Evolutionary conservation across 2,113 vertebrate genomes (phyloP), one percentile per base, ranked within the genome.

Genomic region (Oreochromis spilurus): DNA sequence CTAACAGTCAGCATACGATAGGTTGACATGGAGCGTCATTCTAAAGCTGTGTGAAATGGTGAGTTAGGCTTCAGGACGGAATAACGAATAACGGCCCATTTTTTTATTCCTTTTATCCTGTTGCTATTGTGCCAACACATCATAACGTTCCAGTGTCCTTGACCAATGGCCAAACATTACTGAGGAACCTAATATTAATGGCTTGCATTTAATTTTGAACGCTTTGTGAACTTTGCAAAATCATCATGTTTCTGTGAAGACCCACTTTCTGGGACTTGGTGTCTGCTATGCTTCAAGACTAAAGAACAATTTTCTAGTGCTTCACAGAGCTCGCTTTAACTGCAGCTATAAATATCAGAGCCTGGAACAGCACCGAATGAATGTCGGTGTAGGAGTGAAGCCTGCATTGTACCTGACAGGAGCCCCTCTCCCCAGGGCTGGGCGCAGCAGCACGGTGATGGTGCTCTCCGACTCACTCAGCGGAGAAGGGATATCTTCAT

Each of bases 401-500:
- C 21, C 36, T 80, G 78, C 75, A 29, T 86, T 58, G 72, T 95
- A 99, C 98, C 98, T 99, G 96, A 99, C 97, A 75, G 98, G 98
- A 53, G 98, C 98, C 5, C 98, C 98, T 6, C 98, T 96, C 78
- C 97, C 98, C 93, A 98, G 96, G 0, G 98, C 98, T 0, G 98
- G 98, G 89, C 97, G 97, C 95, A 99, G 96, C 75, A 99, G 96
- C 80, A 99, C 98, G 0, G 98, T 99, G 95, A 98, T 98, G 92
- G 98, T 99, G 91, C 96, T 98, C 95, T 99, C 98, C 0, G 98
- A 98, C 93, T 99, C 98, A 1, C 97, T 96, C 93, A 99, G 95
- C 0, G 97, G 97, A 0, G 98, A 97, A 0, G 97, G 98, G 93
- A 98, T 96, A 93, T 98, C 97, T 14, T 97, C 97, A 1, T 99